Conservation (phyloP, 2,888 invertebrate genomes). For the Nephrotoma appendiculata region DNA sequence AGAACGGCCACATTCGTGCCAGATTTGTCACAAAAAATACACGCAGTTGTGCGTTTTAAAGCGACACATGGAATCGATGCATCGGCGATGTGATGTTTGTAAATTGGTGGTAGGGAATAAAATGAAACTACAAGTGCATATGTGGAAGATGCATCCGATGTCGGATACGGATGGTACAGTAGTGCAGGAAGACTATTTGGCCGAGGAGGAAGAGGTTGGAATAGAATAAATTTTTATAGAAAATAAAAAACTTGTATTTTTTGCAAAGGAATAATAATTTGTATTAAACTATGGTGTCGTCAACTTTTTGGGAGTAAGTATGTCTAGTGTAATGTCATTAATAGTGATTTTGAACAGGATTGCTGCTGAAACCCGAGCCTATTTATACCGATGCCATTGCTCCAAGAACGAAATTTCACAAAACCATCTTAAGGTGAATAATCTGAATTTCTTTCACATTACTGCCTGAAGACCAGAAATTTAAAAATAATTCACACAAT, state of each 20-base stretch:
- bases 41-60: conserved; percentile 21
- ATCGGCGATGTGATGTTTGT: conserved; percentile 14
- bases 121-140: conserved; percentile 14
- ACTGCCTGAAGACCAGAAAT: too few species aligned
- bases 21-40: conserved; percentile 16
- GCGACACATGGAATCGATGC: conserved; percentile 17
- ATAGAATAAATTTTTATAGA: not conserved
- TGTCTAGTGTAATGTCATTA: too few species aligned
- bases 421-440: too few species aligned
- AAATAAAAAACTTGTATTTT: not conserved
- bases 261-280: not conserved
- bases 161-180: not conserved
- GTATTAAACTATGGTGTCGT: too few species aligned
- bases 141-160: conserved; percentile 12
- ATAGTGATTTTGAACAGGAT: too few species aligned
- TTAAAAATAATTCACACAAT: too few species aligned
- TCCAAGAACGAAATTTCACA: too few species aligned
- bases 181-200: not conserved
- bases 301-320: too few species aligned
- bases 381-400: too few species aligned
- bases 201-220: not conserved
- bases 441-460: too few species aligned
- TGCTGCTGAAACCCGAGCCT: too few species aligned
- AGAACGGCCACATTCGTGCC: conserved; percentile 14
- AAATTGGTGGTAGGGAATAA: conserved; percentile 13